Evolutionary conservation across 1,140 invertebrate genomes (phyloP), one percentile per base, ranked within the genome.

Genomic region (Drosophila miranda): DNA sequence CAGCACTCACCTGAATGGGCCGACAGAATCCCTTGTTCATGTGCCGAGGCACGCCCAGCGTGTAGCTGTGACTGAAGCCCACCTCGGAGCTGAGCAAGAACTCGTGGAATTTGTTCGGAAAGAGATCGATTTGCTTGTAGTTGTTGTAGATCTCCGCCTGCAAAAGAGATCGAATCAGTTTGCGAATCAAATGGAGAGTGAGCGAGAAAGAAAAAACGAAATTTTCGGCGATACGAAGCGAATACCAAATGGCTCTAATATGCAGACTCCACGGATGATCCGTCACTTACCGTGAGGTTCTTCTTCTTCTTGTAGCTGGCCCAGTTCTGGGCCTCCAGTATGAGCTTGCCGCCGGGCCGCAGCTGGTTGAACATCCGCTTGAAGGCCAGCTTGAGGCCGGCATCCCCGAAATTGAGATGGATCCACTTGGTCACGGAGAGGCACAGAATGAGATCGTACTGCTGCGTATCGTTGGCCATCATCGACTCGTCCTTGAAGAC

Each of bases 391-490:
- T 98, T 99, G n/a, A 99, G 90, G 3, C 98, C 99, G 13, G 93
- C 93, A 91, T 99, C 99, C 6, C 98, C 98, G 93, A 96, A 98
- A 92, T 99, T 99, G 9, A 99, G 92, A 91, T 99, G 99, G 75
- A 99, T 94, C 98, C 98, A 99, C 92, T 99, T 99, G 2, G 98
- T 99, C 9, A 99, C 94, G 34, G 97, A 98, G 3, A 99, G 93
- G 90, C 98, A 99, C 8, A 99, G 90, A 64, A 99, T 99, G 50
- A 96, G 93, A 92, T 99, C 98, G 91, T 97, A 99, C 90, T 99
- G 96, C 28, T 97, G 95, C 58, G 95, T 94, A 78, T 98, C 96
- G 42, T 94, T 92, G 11, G 95, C 93, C 16, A 98, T 79, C 26
- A 97, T 91, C 8, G 95, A 93, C 86, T 99, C 98, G 78, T 95